Base-by-base conservation (phyloP, 1,140 invertebrate species). In the Tetramorium simillimum region DNA sequence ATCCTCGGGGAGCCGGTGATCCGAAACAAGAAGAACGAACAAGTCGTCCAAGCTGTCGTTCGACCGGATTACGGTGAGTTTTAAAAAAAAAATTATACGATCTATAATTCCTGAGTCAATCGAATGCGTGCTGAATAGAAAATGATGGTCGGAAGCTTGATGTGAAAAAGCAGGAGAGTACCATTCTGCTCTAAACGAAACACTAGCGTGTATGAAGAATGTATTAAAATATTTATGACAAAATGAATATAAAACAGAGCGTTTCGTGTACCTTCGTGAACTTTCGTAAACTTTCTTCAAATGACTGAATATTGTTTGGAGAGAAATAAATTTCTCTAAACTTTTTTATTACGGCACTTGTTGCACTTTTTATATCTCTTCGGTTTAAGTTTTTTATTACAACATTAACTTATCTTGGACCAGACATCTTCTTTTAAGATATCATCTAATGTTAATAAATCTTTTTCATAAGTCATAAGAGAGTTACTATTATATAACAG, bases 51-150 rank as follows among this genome's bases (percentile, higher is more conserved):
- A 89, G 95, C 96, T 84, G 96, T 96, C 87, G 94, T 96, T 94
- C 96, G 96, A 93, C 95, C 96, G 92, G 96, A 96, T 93, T 96
- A 96, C 94, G 96, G 96, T 96, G 93, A 96, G 96, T 95, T 46
- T 24, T 24, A 33, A 33, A 33, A 33, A 33, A 65, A n/a, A 77
- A 76, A 43, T 77, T 46, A 65, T 58, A 33, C 49, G 1, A 18
- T 46, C 21, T 46, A 24, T 76, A 5, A 2, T 56, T 21, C 3
- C 1, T 28, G 60, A n/a, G 21, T 70, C 33, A n/a, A 3, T 51
- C 33, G 46, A 12, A 40, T n/a, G 62, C 12, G n/a, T 18, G 7
- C 63, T 28, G 12, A 21, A 21, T 51, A 16, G n/a, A 49, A 69
- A 78, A 28, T 33, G 37, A 46, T n/a, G n/a, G n/a, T 77, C 21